A percentile compares a stretch with the other conserved stretches of the same genome.
Evolutionary conservation across 2,113 vertebrate genomes (phyloP).

Genomic region (Callorhinus ursinus): DNA sequence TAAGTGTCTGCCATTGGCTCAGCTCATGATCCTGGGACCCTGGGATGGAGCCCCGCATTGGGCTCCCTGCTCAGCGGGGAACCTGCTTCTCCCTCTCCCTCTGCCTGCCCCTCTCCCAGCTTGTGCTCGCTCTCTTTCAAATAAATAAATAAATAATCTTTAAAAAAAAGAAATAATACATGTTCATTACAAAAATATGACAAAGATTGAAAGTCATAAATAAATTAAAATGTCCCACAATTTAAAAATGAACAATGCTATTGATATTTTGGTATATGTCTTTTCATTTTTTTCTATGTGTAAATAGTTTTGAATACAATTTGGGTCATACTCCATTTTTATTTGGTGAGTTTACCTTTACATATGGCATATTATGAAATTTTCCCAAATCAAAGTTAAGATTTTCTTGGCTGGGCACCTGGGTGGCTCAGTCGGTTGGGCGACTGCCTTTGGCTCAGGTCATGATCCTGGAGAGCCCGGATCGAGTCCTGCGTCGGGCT

Average conservation of each 20-base stretch:
- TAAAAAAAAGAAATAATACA: background rate
- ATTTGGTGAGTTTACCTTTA: background rate
- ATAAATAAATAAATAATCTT: too few species aligned
- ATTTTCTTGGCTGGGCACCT: background rate
- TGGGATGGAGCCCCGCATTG: too few species aligned
- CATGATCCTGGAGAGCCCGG: too few species aligned
- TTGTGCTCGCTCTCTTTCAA: too few species aligned
- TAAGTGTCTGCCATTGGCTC: too few species aligned
- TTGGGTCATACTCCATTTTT: background rate
- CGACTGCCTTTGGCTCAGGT: too few species aligned
- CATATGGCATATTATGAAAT: background rate
- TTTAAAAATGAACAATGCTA: background rate
- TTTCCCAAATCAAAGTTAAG: conserved; percentile 38
- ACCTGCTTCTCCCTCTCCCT: too few species aligned
- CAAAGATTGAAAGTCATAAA: background rate
- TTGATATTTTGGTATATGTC: background rate
- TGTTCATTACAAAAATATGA: background rate
- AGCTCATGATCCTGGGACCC: too few species aligned
- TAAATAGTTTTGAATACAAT: conserved; percentile 1
- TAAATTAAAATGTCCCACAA: background rate
- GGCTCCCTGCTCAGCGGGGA: too few species aligned
- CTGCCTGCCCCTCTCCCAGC: too few species aligned
- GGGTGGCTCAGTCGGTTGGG: too few species aligned
- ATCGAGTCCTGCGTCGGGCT: too few species aligned
- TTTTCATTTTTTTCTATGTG: background rate